These are phyloP conservation scores for Drosophila hydei DNA, from an alignment of 1,140 invertebrate species.

Conservation along the genomic window DNA sequence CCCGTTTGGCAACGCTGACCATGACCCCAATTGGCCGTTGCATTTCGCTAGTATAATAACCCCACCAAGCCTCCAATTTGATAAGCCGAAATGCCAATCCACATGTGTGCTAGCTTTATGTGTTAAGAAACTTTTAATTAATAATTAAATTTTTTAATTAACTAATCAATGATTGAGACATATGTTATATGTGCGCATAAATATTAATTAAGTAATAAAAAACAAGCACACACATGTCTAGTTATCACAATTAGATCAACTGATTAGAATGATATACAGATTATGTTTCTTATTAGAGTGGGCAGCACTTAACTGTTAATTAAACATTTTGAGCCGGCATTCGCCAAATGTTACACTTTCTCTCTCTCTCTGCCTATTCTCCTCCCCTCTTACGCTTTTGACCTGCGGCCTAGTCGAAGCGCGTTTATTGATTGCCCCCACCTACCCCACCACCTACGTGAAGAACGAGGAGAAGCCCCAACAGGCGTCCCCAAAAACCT, in stretches of 20 bases:
- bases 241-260: constrained; percentile 30
- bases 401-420: constrained; percentile 34
- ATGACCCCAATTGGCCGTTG: constrained; percentile 62
- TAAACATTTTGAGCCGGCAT: constrained; percentile 57
- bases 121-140: constrained; percentile 36
- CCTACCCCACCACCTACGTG: constrained; percentile 21
- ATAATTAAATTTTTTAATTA: constrained; percentile 39
- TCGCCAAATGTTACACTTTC: constrained; percentile 36
- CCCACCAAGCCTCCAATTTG: constrained; percentile 11
- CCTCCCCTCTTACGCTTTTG: constrained; percentile 8
- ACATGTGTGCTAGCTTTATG: constrained; percentile 1
- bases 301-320: constrained; percentile 26
- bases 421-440: constrained; percentile 74
- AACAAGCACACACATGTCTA: constrained; percentile 10
- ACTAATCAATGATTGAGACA: constrained; percentile 42
- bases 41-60: constrained; percentile 30
- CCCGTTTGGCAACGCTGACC: constrained; percentile 40
- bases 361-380: neutral
- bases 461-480: constrained; percentile 43
- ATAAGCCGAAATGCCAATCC: constrained; percentile 21
- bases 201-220: constrained; percentile 42
- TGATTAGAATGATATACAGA: constrained; percentile 44
- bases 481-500: constrained; percentile 61
- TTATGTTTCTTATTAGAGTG: constrained; percentile 2
- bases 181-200: neutral